phyloP scores from a whole-genome alignment of 2,113 vertebrate species.

The Rynchops niger region DNA sequence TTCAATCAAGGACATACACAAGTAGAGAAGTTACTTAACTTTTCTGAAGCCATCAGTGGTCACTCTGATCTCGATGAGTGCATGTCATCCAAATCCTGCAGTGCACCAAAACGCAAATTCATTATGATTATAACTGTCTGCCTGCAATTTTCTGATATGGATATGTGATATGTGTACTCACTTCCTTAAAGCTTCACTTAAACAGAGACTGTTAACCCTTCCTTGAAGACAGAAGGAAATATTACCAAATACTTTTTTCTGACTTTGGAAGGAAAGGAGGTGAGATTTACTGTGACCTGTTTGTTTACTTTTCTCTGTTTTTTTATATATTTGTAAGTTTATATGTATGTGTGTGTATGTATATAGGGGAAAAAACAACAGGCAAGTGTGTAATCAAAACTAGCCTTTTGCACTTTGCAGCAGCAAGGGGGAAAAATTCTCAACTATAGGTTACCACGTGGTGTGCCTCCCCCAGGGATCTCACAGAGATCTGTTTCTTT shows the following conservation, averaged over 20 bases:
- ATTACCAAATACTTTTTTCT: background rate
- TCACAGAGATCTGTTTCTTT: background rate
- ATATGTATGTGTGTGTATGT: background rate
- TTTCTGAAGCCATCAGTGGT: background rate
- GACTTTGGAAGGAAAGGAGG: background rate
- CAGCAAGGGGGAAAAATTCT: background rate
- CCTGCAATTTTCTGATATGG: background rate
- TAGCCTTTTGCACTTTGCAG: background rate
- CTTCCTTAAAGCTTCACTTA: background rate
- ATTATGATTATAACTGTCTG: background rate
- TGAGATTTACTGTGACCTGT: background rate
- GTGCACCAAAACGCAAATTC: background rate
- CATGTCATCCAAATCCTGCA: background rate
- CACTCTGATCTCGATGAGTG: background rate
- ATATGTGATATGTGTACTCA: background rate
- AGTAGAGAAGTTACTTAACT: background rate
- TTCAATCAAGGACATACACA: background rate
- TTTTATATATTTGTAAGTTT: background rate
- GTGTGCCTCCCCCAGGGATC: background rate
- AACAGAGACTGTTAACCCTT: background rate
- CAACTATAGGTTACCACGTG: background rate
- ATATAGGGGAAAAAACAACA: background rate
- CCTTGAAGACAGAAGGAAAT: background rate
- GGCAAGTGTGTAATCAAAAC: background rate
- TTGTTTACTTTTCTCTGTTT: background rate